A percentile compares a stretch with the other conserved stretches of the same genome.
Evolutionary conservation across 2,797 vertebrate species (phyloP).

Genomic region (Hypotaenidia philippensis): DNA sequence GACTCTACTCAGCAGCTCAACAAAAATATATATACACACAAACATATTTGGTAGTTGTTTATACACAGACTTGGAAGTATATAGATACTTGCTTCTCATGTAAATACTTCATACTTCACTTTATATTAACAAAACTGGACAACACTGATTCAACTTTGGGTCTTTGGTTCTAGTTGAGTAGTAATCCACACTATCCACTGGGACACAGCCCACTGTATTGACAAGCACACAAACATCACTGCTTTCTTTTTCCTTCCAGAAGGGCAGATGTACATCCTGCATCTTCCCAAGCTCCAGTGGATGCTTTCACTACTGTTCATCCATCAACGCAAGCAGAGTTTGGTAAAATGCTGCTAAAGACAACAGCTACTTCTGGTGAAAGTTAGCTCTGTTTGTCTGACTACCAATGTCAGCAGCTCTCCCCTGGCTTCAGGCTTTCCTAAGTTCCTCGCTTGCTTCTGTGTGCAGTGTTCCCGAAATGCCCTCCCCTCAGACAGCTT

Average conservation of each 20-base stretch:
- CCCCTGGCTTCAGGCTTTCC: background rate
- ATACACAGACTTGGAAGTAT: background rate
- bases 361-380: background rate
- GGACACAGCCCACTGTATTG: background rate
- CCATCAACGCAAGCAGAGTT: background rate
- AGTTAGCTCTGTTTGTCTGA: background rate
- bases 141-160: background rate
- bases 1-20: background rate
- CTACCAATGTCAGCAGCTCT: background rate
- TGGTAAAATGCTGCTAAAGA: background rate
- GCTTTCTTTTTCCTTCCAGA: background rate
- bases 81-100: background rate
- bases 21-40: background rate
- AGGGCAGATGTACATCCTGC: background rate
- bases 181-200: background rate
- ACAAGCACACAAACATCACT: rapidly evolving
- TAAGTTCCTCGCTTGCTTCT: background rate
- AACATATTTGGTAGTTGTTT: background rate
- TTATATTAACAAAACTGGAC: background rate
- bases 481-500: background rate
- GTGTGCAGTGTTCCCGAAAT: background rate
- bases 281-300: background rate
- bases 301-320: background rate
- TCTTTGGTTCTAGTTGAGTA: background rate
- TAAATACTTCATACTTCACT: background rate